A percentile compares a stretch with the other conserved stretches of the same genome.
phyloP scores from a whole-genome alignment of 2,888 invertebrate genomes.

The Pegoplata infirma region DNA sequence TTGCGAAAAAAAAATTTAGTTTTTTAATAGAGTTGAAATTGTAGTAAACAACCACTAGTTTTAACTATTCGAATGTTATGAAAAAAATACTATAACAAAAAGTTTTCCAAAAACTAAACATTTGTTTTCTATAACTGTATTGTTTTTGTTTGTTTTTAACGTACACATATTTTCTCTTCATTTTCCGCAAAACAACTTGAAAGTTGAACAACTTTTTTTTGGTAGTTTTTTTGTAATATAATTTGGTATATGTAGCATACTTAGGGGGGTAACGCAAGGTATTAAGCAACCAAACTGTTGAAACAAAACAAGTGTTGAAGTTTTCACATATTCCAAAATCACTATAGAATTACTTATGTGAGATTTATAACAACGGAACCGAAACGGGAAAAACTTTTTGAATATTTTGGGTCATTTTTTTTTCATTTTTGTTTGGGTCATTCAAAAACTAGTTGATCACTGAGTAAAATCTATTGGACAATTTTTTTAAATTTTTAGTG shows the following conservation, averaged over 20 bases:
- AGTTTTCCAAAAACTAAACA: conserved; percentile 17
- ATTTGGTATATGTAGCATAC: conserved; percentile 1
- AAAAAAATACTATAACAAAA: not conserved
- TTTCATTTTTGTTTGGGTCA: no score
- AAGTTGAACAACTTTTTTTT: conserved; percentile 25
- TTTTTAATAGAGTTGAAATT: not conserved
- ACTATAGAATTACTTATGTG: conserved; percentile 3
- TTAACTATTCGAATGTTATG: not conserved
- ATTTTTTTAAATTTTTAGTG: no score
- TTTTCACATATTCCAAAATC: conserved; percentile 22
- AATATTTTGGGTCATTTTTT: no score
- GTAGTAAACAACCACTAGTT: not conserved
- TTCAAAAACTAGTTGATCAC: no score
- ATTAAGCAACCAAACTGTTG: no score
- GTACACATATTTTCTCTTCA: conserved; percentile 32
- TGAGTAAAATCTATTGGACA: no score
- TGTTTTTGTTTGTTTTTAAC: not conserved
- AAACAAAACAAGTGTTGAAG: conserved; percentile 26
- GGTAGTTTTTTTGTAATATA: conserved; percentile 3
- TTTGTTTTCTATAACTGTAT: conserved; percentile 26
- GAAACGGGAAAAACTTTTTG: no score
- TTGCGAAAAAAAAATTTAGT: not conserved
- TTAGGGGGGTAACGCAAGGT: conserved; percentile 1
- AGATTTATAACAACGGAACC: no score
- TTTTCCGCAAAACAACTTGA: conserved; percentile 36